phyloP scores from a whole-genome alignment of 2,113 vertebrate genomes.

The Plestiodon gilberti region DNA sequence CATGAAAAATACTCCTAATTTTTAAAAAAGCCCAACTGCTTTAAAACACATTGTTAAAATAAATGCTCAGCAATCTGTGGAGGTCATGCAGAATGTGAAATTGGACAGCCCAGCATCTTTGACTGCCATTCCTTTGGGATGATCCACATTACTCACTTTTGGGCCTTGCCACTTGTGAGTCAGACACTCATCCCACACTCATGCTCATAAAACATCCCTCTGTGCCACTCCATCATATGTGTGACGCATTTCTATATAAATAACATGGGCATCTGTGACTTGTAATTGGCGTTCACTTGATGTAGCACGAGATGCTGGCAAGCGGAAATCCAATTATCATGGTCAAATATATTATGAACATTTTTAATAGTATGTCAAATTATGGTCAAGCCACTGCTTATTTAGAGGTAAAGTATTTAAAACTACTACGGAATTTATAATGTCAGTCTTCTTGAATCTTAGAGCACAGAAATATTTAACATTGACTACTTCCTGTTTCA shows the following conservation, averaged over 20 bases:
- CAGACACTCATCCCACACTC: conserved; percentile 17
- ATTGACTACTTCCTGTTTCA: neutral
- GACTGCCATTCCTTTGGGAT: neutral
- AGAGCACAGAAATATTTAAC: neutral
- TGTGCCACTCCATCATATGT: rapidly evolving
- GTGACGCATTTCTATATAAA: no score
- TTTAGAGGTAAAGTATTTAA: conserved; percentile 52
- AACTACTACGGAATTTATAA: conserved; percentile 25
- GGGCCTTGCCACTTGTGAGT: neutral
- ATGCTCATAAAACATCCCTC: neutral
- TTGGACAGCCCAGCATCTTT: rapidly evolving
- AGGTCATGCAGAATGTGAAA: neutral
- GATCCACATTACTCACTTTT: conserved; percentile 22
- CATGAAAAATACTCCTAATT: conserved; percentile 44
- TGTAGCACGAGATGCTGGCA: rapidly evolving
- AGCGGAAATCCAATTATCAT: conserved; percentile 28
- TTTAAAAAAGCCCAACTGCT: conserved; percentile 34
- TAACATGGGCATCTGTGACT: neutral
- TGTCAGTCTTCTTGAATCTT: conserved; percentile 57
- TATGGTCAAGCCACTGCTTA: conserved; percentile 17
- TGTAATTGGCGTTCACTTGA: rapidly evolving
- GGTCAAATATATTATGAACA: neutral
- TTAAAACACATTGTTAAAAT: conserved; percentile 39
- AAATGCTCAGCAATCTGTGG: conserved; percentile 5
- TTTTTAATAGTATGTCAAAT: conserved; percentile 31